These are phyloP conservation scores for Leucophenga maculata DNA, from an alignment of 2,888 invertebrate species.

Conservation along the genomic window DNA sequence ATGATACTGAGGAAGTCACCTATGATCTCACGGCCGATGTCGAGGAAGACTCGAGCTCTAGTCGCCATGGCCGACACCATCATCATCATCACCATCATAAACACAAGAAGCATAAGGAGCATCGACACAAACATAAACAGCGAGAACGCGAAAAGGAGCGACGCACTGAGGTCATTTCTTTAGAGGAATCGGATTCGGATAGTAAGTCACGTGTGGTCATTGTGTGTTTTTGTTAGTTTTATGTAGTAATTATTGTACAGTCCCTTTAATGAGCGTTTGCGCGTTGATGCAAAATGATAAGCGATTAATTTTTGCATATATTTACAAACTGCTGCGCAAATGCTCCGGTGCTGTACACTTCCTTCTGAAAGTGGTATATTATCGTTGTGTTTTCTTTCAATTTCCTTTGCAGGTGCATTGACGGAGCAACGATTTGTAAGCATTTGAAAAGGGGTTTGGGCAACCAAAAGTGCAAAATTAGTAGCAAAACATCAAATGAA, in stretches of 20 bases:
- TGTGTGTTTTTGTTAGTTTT: not conserved
- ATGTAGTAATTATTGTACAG: not conserved
- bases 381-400: constrained; percentile 56
- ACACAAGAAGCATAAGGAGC: constrained; percentile 68
- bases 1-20: constrained; percentile 49
- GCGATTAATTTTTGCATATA: constrained; percentile 46
- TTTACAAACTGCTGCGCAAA: constrained; percentile 37
- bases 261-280: constrained; percentile 41
- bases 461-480: not conserved
- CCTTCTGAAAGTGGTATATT: constrained; percentile 51
- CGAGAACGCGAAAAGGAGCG: constrained; percentile 48
- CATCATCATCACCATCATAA: constrained; percentile 57
- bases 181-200: constrained; percentile 70
- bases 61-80: constrained; percentile 35
- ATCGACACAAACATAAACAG: constrained; percentile 52
- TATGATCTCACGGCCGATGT: constrained; percentile 53
- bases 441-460: constrained; percentile 26
- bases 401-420: constrained; percentile 50
- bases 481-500: not conserved
- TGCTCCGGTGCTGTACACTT: constrained; percentile 55
- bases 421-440: constrained; percentile 46
- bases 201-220: constrained; percentile 64
- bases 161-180: constrained; percentile 60
- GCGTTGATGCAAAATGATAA: constrained; percentile 39
- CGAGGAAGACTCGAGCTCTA: constrained; percentile 26